These are phyloP conservation scores for Syngnathus acus DNA, from an alignment of 2,797 vertebrate species.

Conservation along the genomic window DNA sequence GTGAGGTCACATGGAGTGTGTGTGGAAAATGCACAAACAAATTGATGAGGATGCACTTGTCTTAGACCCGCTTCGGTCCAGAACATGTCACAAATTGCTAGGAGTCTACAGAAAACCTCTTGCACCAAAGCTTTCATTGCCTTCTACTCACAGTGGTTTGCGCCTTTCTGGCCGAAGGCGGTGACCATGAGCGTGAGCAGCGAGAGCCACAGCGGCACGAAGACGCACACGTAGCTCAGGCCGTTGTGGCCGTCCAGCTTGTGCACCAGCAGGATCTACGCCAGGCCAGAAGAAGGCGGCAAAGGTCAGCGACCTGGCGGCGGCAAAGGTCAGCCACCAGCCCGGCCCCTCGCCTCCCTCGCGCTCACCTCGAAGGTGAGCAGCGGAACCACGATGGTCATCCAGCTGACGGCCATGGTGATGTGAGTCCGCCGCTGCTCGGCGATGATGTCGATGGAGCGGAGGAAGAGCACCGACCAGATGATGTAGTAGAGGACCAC, in stretches of 20 bases:
- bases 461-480: constrained; percentile 92
- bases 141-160: constrained; percentile 91
- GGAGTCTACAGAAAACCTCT: too few relatives aligned
- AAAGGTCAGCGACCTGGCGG: neutral
- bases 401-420: constrained; percentile 97
- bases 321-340: neutral
- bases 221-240: constrained; percentile 91
- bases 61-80: too few relatives aligned
- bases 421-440: constrained; percentile 95
- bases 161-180: constrained; percentile 95
- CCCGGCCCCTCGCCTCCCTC: too few relatives aligned
- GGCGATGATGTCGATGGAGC: constrained; percentile 95
- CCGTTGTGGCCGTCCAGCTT: constrained; percentile 87
- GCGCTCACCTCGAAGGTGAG: constrained; percentile 77
- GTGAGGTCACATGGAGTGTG: too few relatives aligned
- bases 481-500: constrained; percentile 97
- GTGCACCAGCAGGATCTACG: constrained; percentile 91
- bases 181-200: constrained; percentile 95
- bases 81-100: too few relatives aligned
- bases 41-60: too few relatives aligned
- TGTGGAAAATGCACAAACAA: too few relatives aligned
- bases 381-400: constrained; percentile 92
- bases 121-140: neutral
- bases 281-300: neutral
- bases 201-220: constrained; percentile 95